Evolutionary conservation across 1,140 invertebrate genomes (phyloP).

Genomic region (Orchestia grillus): DNA sequence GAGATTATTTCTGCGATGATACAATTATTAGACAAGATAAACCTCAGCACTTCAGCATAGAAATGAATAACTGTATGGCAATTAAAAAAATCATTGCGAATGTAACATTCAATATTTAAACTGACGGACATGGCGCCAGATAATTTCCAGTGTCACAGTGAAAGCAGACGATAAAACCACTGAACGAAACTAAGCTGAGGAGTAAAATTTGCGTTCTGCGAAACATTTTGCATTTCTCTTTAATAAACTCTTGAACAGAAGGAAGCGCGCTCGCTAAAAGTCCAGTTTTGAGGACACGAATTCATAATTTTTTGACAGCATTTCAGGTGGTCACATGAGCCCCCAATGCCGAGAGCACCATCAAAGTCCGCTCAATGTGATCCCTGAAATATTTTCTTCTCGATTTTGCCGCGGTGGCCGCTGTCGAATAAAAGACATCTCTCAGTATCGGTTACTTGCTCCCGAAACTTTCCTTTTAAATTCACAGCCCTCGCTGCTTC

Average conservation of each 20-base stretch:
- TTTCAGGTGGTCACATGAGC: background rate
- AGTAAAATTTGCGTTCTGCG: too few relatives aligned
- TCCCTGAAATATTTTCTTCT: background rate
- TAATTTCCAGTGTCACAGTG: too few relatives aligned
- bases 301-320: background rate
- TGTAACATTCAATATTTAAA: too few relatives aligned
- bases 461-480: slow-evolving; percentile 23
- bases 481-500: background rate
- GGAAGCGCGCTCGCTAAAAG: background rate
- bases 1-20: too few relatives aligned
- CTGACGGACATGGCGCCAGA: too few relatives aligned
- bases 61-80: too few relatives aligned
- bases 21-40: too few relatives aligned
- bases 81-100: too few relatives aligned
- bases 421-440: slow-evolving; percentile 26
- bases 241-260: background rate
- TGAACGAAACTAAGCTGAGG: too few relatives aligned
- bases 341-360: background rate
- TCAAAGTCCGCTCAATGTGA: background rate
- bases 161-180: too few relatives aligned
- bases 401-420: slow-evolving; percentile 4
- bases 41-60: too few relatives aligned
- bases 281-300: background rate
- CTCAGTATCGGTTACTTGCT: slow-evolving; percentile 40
- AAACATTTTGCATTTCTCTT: background rate